These are phyloP conservation scores for Hippocampus mohnikei DNA, from an alignment of 2,113 vertebrate species.

Conservation along the genomic window DNA sequence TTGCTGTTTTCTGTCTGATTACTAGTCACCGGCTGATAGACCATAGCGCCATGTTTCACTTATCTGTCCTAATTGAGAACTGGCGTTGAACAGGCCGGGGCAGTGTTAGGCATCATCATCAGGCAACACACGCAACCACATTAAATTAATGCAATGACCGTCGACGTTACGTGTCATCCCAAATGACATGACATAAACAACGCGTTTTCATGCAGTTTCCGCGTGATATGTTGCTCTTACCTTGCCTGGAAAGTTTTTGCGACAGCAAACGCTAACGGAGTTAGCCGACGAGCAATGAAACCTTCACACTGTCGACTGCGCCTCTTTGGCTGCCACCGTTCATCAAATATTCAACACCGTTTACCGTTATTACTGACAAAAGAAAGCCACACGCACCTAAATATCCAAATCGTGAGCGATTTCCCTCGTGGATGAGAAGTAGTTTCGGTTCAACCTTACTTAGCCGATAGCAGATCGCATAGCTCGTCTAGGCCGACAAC, in stretches of 20 bases:
- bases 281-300: slow-evolving; percentile 41
- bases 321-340: background rate
- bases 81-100: slow-evolving; percentile 42
- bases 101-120: slow-evolving; percentile 23
- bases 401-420: slow-evolving; percentile 2
- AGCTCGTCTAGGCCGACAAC: slow-evolving; percentile 64
- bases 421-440: slow-evolving; percentile 28
- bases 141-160: background rate
- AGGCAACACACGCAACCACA: slow-evolving; percentile 18
- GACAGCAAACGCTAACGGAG: slow-evolving; percentile 49
- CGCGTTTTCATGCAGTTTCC: background rate
- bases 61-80: slow-evolving; percentile 2
- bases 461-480: slow-evolving; percentile 53
- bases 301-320: slow-evolving; percentile 9
- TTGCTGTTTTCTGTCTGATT: fast-evolving
- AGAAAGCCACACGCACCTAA: slow-evolving; percentile 17
- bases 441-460: slow-evolving; percentile 43
- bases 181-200: background rate
- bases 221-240: slow-evolving; percentile 13
- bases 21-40: background rate
- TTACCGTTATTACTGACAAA: background rate
- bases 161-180: fast-evolving
- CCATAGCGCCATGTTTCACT: slow-evolving; percentile 3
- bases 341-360: background rate
- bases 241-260: slow-evolving; percentile 56